Conservation (phyloP, 2,113 vertebrate species). For the Eubucco bourcierii region DNA sequence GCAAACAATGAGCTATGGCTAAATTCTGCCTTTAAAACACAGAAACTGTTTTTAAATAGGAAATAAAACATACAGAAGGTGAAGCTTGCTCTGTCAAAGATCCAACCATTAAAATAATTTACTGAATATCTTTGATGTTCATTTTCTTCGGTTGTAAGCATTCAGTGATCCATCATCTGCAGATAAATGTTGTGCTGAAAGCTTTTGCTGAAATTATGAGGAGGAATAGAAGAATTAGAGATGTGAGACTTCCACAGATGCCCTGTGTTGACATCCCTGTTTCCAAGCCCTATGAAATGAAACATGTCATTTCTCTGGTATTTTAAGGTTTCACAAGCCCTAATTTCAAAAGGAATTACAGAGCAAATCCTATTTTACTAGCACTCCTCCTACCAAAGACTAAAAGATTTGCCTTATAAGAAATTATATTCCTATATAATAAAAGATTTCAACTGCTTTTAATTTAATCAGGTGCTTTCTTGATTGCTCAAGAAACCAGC, state of each 20-base stretch:
- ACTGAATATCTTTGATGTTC: slow-evolving; percentile 14
- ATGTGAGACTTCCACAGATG: background rate
- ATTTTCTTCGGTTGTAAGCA: slow-evolving; percentile 4
- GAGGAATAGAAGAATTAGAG: slow-evolving; percentile 15
- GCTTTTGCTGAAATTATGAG: slow-evolving; percentile 10
- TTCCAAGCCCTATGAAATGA: slow-evolving; percentile 41
- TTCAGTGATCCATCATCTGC: slow-evolving; percentile 12
- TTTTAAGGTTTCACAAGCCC: slow-evolving; percentile 33
- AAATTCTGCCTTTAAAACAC: background rate
- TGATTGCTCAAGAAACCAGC: slow-evolving; percentile 1
- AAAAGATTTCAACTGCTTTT: slow-evolving; percentile 54
- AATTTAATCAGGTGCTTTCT: slow-evolving; percentile 23
- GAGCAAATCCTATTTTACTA: slow-evolving; percentile 65
- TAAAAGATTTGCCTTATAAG: slow-evolving; percentile 39
- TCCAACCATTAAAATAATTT: slow-evolving; percentile 44
- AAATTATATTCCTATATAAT: background rate
- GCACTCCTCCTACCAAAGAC: slow-evolving; percentile 35
- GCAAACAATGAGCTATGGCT: background rate
- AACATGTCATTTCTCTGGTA: slow-evolving; percentile 11
- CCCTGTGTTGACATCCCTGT: background rate
- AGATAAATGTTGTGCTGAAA: background rate
- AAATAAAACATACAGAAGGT: background rate
- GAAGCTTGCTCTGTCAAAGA: background rate
- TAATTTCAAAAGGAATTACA: slow-evolving; percentile 47
- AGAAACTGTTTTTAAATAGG: background rate